Evolutionary conservation across 2,888 invertebrate genomes (phyloP), one percentile per base, ranked within the genome.

Genomic region (Cremastinae sp.): DNA sequence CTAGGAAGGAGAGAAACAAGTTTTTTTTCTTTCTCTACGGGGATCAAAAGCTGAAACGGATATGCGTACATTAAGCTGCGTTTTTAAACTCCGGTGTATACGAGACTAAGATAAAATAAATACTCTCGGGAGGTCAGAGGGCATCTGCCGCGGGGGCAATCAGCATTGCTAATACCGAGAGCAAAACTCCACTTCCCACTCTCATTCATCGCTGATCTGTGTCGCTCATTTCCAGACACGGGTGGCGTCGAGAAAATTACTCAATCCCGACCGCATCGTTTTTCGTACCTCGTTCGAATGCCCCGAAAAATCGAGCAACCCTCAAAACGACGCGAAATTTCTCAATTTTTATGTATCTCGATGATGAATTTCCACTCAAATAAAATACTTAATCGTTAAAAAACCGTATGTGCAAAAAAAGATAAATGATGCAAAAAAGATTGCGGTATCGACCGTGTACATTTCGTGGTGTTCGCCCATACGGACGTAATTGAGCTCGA

Each of bases 121-220:
- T 79, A 81, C 78, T 28, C 28, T 43, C 43, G 74, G 75, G 53
- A 78, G 86, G 83, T 85, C 84, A 80, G 53, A 83, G 86, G 83
- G 81, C 84, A 82, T 80, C 80, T 68, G 82, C 80, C 82, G 78
- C 79, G 72, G 76, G 28, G 75, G 75, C 75, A 79, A 86, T 87
- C 87, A 84, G 84, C 84, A 86, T 83, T 87, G 86, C 84, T 86
- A 87, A 87, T 87, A 78, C 71, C 79, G 49, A 58, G 78, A 75
- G 78, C 77, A 80, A 81, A 73, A 69, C 65, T 51, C 35, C 22
- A 22, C 41, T 55, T 20, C 41, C 64, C 56, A 45, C 71, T 35
- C 68, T 55, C 14, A 14, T 41, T 70, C 68, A 12, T 56, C n/a
- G 22, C 12, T 51, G 55, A 47, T 53, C 37, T 51, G 35, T 18